These are phyloP conservation scores for Ostrea denselamellosa DNA, from an alignment of 1,140 invertebrate genomes.

Conservation along the genomic window DNA sequence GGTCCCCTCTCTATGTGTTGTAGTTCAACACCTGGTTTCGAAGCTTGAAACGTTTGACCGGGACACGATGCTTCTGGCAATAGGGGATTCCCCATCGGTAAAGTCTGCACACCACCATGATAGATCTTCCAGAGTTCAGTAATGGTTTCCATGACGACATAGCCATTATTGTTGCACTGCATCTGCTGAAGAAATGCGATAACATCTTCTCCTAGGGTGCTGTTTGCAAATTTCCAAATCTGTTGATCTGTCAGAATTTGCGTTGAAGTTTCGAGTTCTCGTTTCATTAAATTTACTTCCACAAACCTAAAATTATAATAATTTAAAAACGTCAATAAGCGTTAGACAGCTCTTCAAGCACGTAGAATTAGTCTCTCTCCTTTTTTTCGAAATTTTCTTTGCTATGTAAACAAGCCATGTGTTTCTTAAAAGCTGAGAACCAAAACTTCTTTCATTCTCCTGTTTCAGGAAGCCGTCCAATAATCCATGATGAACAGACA, in stretches of 20 bases:
- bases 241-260: neutral
- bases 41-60: too few relatives aligned
- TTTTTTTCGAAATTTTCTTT: neutral
- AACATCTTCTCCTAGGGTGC: neutral
- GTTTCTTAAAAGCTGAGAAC: neutral
- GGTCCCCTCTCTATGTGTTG: too few relatives aligned
- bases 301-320: neutral
- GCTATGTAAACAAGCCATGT: too few relatives aligned
- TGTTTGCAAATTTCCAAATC: neutral
- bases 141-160: neutral
- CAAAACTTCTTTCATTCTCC: neutral
- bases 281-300: neutral
- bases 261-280: neutral
- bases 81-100: neutral
- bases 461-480: neutral
- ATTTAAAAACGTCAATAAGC: too few relatives aligned
- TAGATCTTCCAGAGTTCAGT: neutral
- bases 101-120: neutral
- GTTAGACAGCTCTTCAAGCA: too few relatives aligned
- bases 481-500: neutral
- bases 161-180: neutral
- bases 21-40: too few relatives aligned
- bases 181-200: neutral
- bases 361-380: too few relatives aligned
- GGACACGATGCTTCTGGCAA: too few relatives aligned